These are phyloP conservation scores for Chloebia gouldiae DNA, from an alignment of 2,113 vertebrate species.

Conservation along the genomic window DNA sequence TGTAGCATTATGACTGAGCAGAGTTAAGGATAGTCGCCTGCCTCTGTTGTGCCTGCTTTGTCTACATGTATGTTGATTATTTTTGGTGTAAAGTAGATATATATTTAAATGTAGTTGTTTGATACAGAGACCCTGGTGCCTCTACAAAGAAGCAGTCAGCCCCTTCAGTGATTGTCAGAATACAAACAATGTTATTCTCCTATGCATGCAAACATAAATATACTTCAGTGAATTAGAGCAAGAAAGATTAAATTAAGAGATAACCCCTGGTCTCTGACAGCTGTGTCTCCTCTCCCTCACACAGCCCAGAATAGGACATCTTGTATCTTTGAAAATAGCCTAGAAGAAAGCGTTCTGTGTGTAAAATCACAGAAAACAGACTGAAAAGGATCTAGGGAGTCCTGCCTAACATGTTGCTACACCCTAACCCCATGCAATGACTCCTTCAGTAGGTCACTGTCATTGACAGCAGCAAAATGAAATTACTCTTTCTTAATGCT, in stretches of 20 bases:
- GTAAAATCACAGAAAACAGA: background rate
- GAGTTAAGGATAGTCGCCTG: background rate
- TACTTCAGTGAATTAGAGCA: conserved; percentile 54
- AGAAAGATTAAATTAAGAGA: conserved; percentile 51
- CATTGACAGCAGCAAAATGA: background rate
- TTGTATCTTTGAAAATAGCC: background rate
- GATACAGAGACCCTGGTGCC: background rate
- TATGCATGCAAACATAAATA: conserved; percentile 24
- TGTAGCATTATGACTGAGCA: background rate
- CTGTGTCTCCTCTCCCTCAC: background rate
- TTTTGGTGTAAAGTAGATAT: background rate
- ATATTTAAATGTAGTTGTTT: background rate
- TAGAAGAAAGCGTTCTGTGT: background rate
- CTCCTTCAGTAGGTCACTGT: background rate
- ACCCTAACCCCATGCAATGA: background rate
- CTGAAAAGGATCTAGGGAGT: background rate
- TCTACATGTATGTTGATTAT: background rate
- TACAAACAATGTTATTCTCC: conserved; percentile 20
- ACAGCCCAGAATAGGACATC: background rate
- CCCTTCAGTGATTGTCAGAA: background rate
- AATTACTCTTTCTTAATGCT: background rate
- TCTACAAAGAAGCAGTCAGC: background rate
- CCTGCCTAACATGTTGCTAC: background rate
- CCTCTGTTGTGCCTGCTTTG: background rate
- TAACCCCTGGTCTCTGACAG: conserved; percentile 14